Percentiles rank a stretch among this genome's conserved stretches.
These are phyloP conservation scores for Amazona ochrocephala DNA, from an alignment of 2,797 vertebrate genomes.

Conservation along the genomic window DNA sequence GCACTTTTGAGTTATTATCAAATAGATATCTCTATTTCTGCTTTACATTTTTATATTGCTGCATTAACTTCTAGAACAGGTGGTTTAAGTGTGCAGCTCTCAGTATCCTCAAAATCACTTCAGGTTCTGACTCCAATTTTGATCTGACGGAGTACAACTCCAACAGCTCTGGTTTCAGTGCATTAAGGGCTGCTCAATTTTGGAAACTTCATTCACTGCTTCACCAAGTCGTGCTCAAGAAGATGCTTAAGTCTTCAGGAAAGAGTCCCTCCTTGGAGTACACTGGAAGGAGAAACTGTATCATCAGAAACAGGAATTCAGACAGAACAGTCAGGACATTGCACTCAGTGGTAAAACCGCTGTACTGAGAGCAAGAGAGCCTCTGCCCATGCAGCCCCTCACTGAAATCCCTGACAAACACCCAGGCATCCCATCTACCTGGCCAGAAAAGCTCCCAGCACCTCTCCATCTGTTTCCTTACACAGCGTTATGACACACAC, in stretches of 20 bases:
- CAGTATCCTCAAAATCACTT: neutral
- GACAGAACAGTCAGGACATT: neutral
- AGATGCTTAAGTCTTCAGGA: neutral
- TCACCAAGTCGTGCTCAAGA: neutral
- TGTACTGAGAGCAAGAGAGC: neutral
- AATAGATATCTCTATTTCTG: neutral
- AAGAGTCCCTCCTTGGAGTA: rapidly evolving
- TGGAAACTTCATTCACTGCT: neutral
- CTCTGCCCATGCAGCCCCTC: neutral
- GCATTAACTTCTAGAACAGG: neutral
- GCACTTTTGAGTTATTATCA: neutral
- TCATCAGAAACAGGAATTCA: neutral
- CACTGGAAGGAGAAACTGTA: neutral
- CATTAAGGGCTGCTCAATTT: neutral
- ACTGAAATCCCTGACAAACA: rapidly evolving
- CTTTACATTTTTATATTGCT: neutral
- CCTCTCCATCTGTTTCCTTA: neutral
- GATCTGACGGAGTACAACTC: neutral
- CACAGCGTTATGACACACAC: rapidly evolving
- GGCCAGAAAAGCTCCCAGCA: neutral
- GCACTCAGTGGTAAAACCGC: neutral
- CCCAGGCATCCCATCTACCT: rapidly evolving
- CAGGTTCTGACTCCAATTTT: neutral
- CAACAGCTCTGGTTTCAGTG: neutral
- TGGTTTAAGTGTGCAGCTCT: slow-evolving; percentile 22